Percentiles rank a stretch among this genome's conserved stretches.
Evolutionary conservation across 2,797 vertebrate species (phyloP).

Genomic region (Alca torda): DNA sequence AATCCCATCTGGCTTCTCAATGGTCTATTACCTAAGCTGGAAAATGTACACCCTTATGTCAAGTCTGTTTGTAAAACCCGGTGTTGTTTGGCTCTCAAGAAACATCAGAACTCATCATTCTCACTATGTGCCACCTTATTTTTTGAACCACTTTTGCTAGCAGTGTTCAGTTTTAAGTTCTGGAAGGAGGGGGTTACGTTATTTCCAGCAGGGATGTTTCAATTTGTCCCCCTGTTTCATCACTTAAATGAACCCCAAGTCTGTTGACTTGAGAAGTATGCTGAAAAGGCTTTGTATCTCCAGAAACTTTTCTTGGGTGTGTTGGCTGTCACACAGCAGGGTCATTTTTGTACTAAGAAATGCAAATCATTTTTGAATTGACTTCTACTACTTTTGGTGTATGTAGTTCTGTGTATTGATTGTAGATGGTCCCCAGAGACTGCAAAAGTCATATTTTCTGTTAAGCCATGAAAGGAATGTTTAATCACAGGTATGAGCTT

Average conservation of each 20-base stretch:
- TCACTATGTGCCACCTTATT: neutral
- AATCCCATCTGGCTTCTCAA: neutral
- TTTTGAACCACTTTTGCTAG: neutral
- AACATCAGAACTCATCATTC: neutral
- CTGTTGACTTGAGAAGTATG: neutral
- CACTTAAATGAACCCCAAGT: neutral
- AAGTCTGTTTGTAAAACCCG: neutral
- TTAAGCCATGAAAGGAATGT: neutral
- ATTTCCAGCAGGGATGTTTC: neutral
- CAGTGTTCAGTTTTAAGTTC: neutral
- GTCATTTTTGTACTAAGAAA: neutral
- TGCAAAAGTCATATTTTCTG: neutral
- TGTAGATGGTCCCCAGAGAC: neutral
- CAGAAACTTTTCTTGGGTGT: neutral
- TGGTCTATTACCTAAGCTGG: neutral
- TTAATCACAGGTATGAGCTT: neutral
- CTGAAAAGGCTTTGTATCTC: neutral
- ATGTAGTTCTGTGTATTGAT: neutral
- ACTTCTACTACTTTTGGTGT: neutral
- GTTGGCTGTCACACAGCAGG: neutral
- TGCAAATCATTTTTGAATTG: neutral
- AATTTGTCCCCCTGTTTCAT: neutral
- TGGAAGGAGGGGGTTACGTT: neutral
- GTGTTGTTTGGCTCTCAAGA: neutral
- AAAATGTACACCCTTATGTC: neutral